Percentiles rank a stretch among this genome's conserved stretches.
phyloP scores from a whole-genome alignment of 2,888 invertebrate species.

The Rhodophaea formosa region DNA sequence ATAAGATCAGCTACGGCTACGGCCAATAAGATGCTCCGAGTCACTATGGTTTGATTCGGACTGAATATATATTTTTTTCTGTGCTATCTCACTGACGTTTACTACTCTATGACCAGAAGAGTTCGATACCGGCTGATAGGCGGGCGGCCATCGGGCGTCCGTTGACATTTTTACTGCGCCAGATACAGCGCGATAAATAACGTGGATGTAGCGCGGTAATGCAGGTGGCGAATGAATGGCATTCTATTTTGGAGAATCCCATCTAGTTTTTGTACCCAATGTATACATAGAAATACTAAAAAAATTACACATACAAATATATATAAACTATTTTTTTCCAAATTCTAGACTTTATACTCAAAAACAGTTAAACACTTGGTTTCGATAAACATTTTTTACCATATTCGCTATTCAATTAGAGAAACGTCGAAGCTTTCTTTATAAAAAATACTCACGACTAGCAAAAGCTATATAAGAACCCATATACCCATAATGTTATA shows the following conservation, averaged over 20 bases:
- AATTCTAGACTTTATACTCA: too few species aligned
- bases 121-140: constrained; percentile 48
- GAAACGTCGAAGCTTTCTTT: too few species aligned
- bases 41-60: too few species aligned
- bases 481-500: too few species aligned
- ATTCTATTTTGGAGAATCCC: not conserved
- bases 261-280: not conserved
- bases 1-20: too few species aligned
- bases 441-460: too few species aligned
- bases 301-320: not conserved
- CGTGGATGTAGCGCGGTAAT: constrained; percentile 27
- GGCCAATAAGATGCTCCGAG: too few species aligned
- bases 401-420: too few species aligned
- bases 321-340: not conserved
- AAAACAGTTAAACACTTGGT: too few species aligned
- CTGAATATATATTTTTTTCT: not conserved
- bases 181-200: constrained; percentile 66
- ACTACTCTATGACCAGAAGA: constrained; percentile 13
- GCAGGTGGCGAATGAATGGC: constrained; percentile 8
- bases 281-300: not conserved
- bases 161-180: constrained; percentile 70
- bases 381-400: too few species aligned
- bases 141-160: constrained; percentile 45
- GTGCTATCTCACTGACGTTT: not conserved
- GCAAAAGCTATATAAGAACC: too few species aligned